Evolutionary conservation across 2,888 invertebrate genomes (phyloP).

Genomic region (Andrena chrysosceles): DNA sequence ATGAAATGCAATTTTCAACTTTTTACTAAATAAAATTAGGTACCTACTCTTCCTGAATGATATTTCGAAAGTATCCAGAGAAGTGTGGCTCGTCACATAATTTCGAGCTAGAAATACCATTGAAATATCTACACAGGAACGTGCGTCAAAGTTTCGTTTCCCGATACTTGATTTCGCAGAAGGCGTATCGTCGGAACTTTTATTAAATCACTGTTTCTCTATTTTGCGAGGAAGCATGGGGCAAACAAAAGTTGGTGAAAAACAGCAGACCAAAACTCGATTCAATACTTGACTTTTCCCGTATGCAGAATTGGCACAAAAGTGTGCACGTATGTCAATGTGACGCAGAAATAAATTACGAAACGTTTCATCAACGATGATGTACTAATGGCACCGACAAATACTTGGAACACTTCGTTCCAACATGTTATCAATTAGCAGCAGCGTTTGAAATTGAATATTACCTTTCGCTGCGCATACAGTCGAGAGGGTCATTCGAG

Average conservation of each 20-base stretch:
- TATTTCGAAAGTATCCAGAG: neutral
- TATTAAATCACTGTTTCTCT: conserved; percentile 10
- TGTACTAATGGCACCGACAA: too few species aligned
- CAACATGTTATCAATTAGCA: too few species aligned
- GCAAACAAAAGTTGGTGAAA: neutral
- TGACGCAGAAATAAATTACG: neutral
- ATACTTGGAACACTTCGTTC: too few species aligned
- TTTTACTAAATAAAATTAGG: too few species aligned
- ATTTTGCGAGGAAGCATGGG: neutral
- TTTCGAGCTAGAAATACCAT: neutral
- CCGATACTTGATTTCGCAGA: neutral
- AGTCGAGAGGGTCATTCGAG: neutral
- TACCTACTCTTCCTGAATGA: neutral
- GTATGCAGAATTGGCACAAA: neutral
- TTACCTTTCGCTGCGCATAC: too few species aligned
- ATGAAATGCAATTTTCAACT: too few species aligned
- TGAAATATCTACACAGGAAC: neutral
- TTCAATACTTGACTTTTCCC: neutral
- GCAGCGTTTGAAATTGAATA: too few species aligned
- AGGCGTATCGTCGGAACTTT: neutral
- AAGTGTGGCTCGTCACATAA: neutral
- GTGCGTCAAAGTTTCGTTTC: neutral
- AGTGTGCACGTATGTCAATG: neutral
- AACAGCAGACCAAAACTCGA: neutral
- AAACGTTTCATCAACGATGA: neutral